These are phyloP conservation scores for Enteromius thamalakanensis DNA, from an alignment of 2,797 vertebrate genomes.

Conservation along the genomic window DNA sequence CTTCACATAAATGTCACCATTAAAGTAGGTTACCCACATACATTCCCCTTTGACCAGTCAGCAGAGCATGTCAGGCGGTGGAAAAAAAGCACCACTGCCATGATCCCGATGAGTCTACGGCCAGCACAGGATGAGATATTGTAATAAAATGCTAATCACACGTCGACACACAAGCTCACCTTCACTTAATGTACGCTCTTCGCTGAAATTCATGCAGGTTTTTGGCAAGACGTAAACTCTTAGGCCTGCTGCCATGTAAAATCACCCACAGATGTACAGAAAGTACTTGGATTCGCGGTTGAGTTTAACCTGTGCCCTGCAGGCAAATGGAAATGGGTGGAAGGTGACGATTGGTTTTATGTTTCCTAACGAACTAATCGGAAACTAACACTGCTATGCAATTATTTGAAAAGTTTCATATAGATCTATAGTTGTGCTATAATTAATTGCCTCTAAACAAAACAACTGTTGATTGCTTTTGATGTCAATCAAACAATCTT, in stretches of 20 bases:
- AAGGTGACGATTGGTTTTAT: not conserved
- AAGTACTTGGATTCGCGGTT: conserved; percentile 11
- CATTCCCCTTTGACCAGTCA: conserved; percentile 63
- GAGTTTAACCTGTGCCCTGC: conserved; percentile 38
- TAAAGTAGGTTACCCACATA: conserved; percentile 63
- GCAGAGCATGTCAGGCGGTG: conserved; percentile 61
- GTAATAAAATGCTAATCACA: conserved; percentile 7
- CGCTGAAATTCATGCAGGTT: not conserved
- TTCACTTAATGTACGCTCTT: not conserved
- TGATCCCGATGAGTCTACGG: conserved; percentile 31
- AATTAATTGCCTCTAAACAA: not conserved
- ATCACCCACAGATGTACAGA: conserved; percentile 40
- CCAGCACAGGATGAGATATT: conserved; percentile 16
- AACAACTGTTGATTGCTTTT: not conserved
- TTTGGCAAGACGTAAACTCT: conserved; percentile 32
- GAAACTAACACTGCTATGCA: not conserved
- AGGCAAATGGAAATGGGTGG: conserved; percentile 31
- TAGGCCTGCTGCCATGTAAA: conserved; percentile 27
- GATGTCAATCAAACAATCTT: not conserved
- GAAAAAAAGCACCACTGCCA: conserved; percentile 58
- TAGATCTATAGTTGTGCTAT: not conserved
- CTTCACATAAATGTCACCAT: conserved; percentile 66
- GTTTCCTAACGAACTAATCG: not conserved
- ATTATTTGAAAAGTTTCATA: not conserved
- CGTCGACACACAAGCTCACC: conserved; percentile 9